Evolutionary conservation across 2,888 invertebrate genomes (phyloP).

Genomic region (Habroteleia sp.): DNA sequence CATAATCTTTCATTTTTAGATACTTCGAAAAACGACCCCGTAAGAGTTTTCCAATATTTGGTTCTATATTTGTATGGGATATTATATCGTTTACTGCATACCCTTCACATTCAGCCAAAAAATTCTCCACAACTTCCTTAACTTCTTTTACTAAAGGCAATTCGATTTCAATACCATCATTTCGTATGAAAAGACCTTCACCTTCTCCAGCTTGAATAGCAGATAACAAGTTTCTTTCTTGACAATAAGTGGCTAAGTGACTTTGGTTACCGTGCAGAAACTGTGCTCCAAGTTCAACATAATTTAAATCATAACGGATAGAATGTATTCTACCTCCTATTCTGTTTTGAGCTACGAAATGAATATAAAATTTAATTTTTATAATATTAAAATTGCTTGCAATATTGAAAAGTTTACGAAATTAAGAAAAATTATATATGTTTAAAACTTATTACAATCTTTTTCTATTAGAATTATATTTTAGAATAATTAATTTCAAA

Average conservation of each 20-base stretch:
- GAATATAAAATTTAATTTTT: too few species aligned
- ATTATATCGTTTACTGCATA: conserved; percentile 78
- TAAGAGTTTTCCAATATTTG: conserved; percentile 79
- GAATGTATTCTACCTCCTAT: conserved; percentile 84
- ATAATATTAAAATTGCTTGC: too few species aligned
- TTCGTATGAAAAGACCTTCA: conserved; percentile 82
- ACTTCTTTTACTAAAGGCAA: conserved; percentile 81
- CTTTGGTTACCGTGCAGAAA: conserved; percentile 85
- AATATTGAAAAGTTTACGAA: too few species aligned
- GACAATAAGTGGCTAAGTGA: conserved; percentile 82
- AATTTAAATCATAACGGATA: conserved; percentile 76
- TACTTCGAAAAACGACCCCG: conserved; percentile 80
- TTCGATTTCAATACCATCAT: conserved; percentile 81
- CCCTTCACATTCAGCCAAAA: conserved; percentile 82
- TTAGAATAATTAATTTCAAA: too few species aligned
- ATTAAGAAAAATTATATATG: too few species aligned
- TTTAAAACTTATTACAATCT: too few species aligned
- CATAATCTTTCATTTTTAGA: conserved; percentile 77
- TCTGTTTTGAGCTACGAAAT: conserved; percentile 80
- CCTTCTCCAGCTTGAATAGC: conserved; percentile 83
- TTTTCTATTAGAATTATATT: too few species aligned
- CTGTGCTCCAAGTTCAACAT: conserved; percentile 85
- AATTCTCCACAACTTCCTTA: conserved; percentile 81
- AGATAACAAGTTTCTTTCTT: conserved; percentile 81
- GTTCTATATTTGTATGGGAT: conserved; percentile 77